These are phyloP conservation scores for Harpalus rubripes DNA, from an alignment of 2,888 invertebrate genomes.

Conservation along the genomic window DNA sequence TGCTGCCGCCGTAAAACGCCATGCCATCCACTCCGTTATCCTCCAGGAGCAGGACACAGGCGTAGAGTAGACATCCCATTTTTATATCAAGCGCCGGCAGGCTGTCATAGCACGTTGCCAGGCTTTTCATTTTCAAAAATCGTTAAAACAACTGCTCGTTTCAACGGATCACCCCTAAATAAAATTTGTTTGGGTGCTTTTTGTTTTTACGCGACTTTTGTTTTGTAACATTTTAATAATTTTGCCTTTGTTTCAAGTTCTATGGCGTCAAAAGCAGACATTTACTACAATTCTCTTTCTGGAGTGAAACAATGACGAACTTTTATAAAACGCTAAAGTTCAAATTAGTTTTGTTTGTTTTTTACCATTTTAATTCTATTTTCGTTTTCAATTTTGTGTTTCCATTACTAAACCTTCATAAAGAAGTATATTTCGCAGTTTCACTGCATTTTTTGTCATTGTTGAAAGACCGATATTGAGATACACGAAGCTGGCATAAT, in stretches of 20 bases:
- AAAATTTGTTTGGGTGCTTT: slow-evolving; percentile 26
- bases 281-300: slow-evolving; percentile 31
- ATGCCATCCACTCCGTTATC: slow-evolving; percentile 56
- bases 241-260: slow-evolving; percentile 26
- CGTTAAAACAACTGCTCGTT: slow-evolving; percentile 64
- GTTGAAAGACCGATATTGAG: too few relatives aligned
- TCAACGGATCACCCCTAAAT: slow-evolving; percentile 31
- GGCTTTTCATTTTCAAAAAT: slow-evolving; percentile 64
- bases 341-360: slow-evolving; percentile 19
- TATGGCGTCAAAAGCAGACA: slow-evolving; percentile 24
- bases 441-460: too few relatives aligned
- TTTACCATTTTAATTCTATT: neutral
- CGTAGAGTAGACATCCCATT: slow-evolving; percentile 47
- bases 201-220: slow-evolving; percentile 22
- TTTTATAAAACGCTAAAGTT: slow-evolving; percentile 17
- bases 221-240: slow-evolving; percentile 44
- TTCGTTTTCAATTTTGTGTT: neutral
- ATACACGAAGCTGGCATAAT: too few relatives aligned
- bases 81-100: slow-evolving; percentile 55
- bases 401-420: neutral
- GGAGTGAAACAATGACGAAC: neutral
- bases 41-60: slow-evolving; percentile 63
- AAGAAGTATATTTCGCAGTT: too few relatives aligned
- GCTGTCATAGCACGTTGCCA: slow-evolving; percentile 32
- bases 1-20: slow-evolving; percentile 61